Percentiles rank a stretch among this genome's conserved stretches.
Evolutionary conservation across 2,797 vertebrate genomes (phyloP).

Genomic region (Sebastes alutus): DNA sequence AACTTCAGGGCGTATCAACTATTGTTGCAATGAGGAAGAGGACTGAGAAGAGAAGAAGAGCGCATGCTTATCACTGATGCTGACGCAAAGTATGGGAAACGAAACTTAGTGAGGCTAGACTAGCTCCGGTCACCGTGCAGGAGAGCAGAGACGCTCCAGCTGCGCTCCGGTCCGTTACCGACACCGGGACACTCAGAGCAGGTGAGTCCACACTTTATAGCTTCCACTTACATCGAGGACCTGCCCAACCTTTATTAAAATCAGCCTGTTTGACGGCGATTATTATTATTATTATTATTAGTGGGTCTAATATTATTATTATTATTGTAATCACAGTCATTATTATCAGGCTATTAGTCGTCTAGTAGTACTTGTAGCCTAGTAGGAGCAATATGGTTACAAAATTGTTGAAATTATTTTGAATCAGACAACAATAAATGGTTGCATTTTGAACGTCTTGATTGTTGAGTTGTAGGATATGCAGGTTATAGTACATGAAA

Average conservation of each 20-base stretch:
- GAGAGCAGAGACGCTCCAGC: neutral
- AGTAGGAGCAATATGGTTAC: too few species aligned
- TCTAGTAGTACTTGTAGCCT: too few species aligned
- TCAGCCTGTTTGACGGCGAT: neutral
- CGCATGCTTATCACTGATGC: neutral
- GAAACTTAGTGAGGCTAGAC: neutral
- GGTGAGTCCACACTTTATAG: neutral
- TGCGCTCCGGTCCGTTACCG: too few species aligned
- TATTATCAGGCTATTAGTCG: too few species aligned
- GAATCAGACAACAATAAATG: neutral
- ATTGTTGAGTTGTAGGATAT: neutral
- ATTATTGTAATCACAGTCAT: neutral
- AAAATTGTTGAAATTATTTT: neutral
- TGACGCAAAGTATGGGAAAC: neutral
- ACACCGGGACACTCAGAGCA: too few species aligned
- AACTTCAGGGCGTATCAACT: neutral
- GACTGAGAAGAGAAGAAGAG: neutral
- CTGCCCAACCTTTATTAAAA: too few species aligned
- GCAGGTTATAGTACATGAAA: too few species aligned
- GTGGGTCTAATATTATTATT: too few species aligned
- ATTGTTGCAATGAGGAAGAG: neutral
- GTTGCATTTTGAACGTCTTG: neutral
- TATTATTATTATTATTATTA: neutral
- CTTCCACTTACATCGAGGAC: too few species aligned
- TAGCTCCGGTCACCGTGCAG: too few species aligned